phyloP scores from a whole-genome alignment of 2,113 vertebrate genomes.

The Semnornis frantzii region DNA sequence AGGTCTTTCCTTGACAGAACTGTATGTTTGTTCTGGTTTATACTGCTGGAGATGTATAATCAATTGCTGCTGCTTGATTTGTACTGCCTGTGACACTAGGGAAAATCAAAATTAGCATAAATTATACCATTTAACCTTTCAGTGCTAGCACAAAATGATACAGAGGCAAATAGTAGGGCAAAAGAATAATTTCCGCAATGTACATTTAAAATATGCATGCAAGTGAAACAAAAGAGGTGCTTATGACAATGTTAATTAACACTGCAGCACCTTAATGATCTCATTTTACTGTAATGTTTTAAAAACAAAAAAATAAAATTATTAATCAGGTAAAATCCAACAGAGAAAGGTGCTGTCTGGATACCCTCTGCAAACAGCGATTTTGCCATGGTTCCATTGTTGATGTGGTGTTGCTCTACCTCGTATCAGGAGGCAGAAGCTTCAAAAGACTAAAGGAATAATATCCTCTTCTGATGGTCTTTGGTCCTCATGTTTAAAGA shows the following conservation, averaged over 20 bases:
- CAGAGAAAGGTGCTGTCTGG: conserved; percentile 16
- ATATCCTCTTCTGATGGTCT: conserved; percentile 51
- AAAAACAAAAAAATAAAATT: conserved; percentile 54
- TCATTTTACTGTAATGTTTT: conserved; percentile 38
- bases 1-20: conserved; percentile 60
- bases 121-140: conserved; percentile 71
- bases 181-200: conserved; percentile 30
- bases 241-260: conserved; percentile 67
- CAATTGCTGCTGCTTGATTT: conserved; percentile 71
- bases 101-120: conserved; percentile 76
- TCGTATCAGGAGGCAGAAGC: conserved; percentile 36
- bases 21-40: conserved; percentile 59
- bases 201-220: conserved; percentile 57
- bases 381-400: conserved; percentile 9
- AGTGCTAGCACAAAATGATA: conserved; percentile 45
- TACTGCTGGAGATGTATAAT: conserved; percentile 66
- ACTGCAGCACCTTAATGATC: conserved; percentile 51
- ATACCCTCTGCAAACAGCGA: conserved; percentile 1
- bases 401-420: background rate
- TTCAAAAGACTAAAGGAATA: conserved; percentile 58
- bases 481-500: conserved; percentile 69
- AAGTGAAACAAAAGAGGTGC: conserved; percentile 69
- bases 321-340: conserved; percentile 62
- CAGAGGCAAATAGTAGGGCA: conserved; percentile 14
- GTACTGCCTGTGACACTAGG: conserved; percentile 59